These are phyloP conservation scores for Keiferia lycopersicella DNA, from an alignment of 2,888 invertebrate genomes.

Conservation along the genomic window DNA sequence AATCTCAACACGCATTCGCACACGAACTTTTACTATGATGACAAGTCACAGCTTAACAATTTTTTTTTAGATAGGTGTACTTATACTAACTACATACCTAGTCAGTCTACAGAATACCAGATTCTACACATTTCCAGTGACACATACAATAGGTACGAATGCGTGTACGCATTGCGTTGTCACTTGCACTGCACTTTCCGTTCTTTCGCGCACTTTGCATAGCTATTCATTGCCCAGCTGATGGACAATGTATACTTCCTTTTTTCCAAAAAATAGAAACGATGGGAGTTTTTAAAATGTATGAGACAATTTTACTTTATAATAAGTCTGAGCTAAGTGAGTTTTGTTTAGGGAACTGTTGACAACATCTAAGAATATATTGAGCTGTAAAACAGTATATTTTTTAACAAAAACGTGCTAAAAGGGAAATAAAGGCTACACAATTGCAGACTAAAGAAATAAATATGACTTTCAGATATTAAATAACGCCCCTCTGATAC, in stretches of 20 bases:
- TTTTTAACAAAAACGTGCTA: neutral
- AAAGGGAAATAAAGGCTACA: no score
- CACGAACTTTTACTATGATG: no score
- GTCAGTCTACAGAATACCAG: no score
- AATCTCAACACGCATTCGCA: no score
- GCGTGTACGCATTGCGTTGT: constrained; percentile 66
- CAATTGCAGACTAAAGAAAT: no score
- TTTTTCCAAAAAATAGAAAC: constrained; percentile 35
- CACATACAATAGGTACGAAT: constrained; percentile 46
- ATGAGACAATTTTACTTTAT: constrained; percentile 22
- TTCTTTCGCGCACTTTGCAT: constrained; percentile 49
- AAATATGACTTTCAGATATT: neutral
- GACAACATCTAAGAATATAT: no score
- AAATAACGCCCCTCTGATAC: constrained; percentile 24
- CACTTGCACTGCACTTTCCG: constrained; percentile 54
- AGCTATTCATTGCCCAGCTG: constrained; percentile 64
- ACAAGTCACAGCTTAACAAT: no score
- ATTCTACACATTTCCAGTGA: neutral
- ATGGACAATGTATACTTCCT: constrained; percentile 64
- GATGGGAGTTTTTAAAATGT: constrained; percentile 27
- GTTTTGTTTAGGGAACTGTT: constrained; percentile 13
- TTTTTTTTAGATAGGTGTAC: no score
- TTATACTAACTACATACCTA: no score
- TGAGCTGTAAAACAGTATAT: neutral
- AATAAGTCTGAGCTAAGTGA: constrained; percentile 19